These are phyloP conservation scores for Pyrocoelia pectoralis DNA, from an alignment of 2,888 invertebrate species.

Conservation along the genomic window DNA sequence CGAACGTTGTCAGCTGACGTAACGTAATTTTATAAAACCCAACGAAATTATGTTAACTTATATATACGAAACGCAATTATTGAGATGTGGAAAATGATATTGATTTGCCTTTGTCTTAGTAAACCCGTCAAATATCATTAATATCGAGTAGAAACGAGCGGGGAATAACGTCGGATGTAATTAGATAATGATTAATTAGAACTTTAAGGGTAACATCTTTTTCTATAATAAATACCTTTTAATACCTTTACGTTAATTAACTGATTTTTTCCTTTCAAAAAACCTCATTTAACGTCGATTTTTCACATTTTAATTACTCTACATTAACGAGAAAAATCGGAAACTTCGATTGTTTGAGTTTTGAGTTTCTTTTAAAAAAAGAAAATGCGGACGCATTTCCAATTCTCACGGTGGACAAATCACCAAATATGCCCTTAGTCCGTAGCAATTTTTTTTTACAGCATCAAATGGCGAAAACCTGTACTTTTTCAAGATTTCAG, in stretches of 20 bases:
- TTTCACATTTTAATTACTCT: too few relatives aligned
- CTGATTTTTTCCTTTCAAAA: constrained; percentile 11
- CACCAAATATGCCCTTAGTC: too few relatives aligned
- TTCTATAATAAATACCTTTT: constrained; percentile 32
- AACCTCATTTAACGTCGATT: too few relatives aligned
- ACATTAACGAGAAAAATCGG: too few relatives aligned
- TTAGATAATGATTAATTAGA: constrained; percentile 39
- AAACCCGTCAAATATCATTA: constrained; percentile 39
- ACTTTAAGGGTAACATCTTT: constrained; percentile 36
- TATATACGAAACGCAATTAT: constrained; percentile 36
- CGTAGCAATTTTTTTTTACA: too few relatives aligned
- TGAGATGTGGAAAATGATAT: constrained; percentile 39
- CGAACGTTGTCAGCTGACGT: constrained; percentile 20
- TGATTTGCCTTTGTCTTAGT: constrained; percentile 37
- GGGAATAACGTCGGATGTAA: constrained; percentile 36
- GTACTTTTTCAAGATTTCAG: too few relatives aligned
- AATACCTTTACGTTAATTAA: constrained; percentile 25
- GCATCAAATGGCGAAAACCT: too few relatives aligned
- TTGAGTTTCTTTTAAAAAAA: too few relatives aligned
- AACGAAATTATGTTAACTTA: constrained; percentile 30
- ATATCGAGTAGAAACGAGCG: constrained; percentile 30
- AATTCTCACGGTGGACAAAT: too few relatives aligned
- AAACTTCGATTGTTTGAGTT: too few relatives aligned
- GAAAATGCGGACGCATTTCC: too few relatives aligned
- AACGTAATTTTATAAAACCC: constrained; percentile 27